Base-by-base conservation (phyloP, 2,113 vertebrate genomes). In the Nansenia antarctica region DNA sequence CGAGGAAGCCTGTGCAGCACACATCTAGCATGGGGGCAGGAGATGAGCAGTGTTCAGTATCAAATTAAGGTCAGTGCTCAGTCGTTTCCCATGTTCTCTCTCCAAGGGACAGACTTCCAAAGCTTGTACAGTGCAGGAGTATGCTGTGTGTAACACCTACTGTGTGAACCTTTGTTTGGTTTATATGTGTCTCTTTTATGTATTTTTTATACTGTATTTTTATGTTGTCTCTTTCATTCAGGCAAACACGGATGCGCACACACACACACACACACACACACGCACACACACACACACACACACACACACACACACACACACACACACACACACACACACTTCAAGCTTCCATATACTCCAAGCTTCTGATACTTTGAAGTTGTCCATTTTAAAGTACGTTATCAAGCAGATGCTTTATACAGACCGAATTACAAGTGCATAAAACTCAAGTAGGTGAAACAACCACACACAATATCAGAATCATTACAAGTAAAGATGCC, bases 31-130 rank as follows among this genome's bases (percentile, higher is more conserved):
- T 39, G 63, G 54, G 12, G 62, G 29, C 68, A 76, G 69, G 42
- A 75, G 62, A 72, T 47, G 69, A 81, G 67, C 64, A 9, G 66
- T 1, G 47, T 20, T 34, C 14, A 47, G 65, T 73, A 69, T 81
- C 71, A 80, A 74, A 79, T 78, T 2, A 60, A 77, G 71, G 82
- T 82, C 72, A 78, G 60, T 60, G 8, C 73, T 80, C 81, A 78
- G 81, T 74, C 78, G 80, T 85, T 79, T 75, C 42, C 72, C 82
- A 76, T 0, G n/a, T n/a, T n/a, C n/a, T n/a, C n/a, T n/a, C n/a
- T n/a, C n/a, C 42, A 4, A 71, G 78, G 82, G 67, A 31, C n/a
- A n/a, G n/a, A n/a, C n/a, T n/a, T n/a, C n/a, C n/a, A n/a, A n/a
- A n/a, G n/a, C n/a, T n/a, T n/a, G n/a, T n/a, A n/a, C n/a, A n/a